These are phyloP conservation scores for Lota lota DNA, from an alignment of 2,113 vertebrate genomes.

Conservation along the genomic window DNA sequence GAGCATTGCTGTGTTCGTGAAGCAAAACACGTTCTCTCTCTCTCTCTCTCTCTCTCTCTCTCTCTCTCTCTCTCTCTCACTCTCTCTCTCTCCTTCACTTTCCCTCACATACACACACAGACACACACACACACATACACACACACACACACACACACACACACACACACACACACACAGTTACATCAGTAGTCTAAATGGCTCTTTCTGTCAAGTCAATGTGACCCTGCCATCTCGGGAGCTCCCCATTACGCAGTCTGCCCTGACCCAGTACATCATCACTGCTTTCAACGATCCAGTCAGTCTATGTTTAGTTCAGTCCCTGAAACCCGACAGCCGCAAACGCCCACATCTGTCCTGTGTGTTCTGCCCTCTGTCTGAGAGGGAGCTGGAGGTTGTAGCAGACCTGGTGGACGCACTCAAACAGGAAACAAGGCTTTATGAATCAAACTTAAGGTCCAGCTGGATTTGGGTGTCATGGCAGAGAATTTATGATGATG, in stretches of 20 bases:
- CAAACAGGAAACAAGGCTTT: no score
- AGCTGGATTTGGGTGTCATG: no score
- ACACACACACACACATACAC: neutral
- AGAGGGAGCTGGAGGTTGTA: no score
- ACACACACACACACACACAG: conserved; percentile 4
- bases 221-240: conserved; percentile 29
- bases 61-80: no score
- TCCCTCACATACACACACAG: no score
- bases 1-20: no score
- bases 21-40: no score
- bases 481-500: no score
- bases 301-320: conserved; percentile 54
- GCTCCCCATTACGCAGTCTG: conserved; percentile 19
- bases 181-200: neutral
- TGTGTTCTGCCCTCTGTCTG: conserved; percentile 49
- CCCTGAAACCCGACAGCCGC: conserved; percentile 42
- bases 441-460: no score
- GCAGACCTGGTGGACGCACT: no score
- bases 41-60: no score
- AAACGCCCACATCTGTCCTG: conserved; percentile 57
- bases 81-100: no score
- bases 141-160: conserved; percentile 17
- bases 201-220: conserved; percentile 28
- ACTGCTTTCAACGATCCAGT: conserved; percentile 57
- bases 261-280: conserved; percentile 44